These are phyloP conservation scores for pig (Sus scrofa) DNA, from an alignment of 2,113 vertebrate species.

Conservation along the genomic window T2T-Sscrofa CM000812.6:68438501-68439000, in stretches of 20 bases:
- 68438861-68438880: background rate
- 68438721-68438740: background rate
- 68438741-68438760: background rate
- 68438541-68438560: background rate
- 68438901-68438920: slow-evolving; percentile 3
- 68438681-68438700: background rate
- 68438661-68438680: background rate
- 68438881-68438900: slow-evolving; percentile 13
- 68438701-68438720: background rate
- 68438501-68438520: background rate
- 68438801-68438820: background rate
- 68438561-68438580: background rate
- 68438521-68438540: background rate
- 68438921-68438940: slow-evolving; percentile 2
- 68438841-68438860: background rate
- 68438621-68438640: background rate
- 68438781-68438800: background rate
- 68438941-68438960: background rate
- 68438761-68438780: slow-evolving; percentile 13
- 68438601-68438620: background rate
- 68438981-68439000: slow-evolving; percentile 41
- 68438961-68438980: background rate
- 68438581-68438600: background rate
- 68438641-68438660: background rate
- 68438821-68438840: background rate